Base-by-base conservation (phyloP, 2,113 vertebrate genomes). In the Cervus canadensis region DNA sequence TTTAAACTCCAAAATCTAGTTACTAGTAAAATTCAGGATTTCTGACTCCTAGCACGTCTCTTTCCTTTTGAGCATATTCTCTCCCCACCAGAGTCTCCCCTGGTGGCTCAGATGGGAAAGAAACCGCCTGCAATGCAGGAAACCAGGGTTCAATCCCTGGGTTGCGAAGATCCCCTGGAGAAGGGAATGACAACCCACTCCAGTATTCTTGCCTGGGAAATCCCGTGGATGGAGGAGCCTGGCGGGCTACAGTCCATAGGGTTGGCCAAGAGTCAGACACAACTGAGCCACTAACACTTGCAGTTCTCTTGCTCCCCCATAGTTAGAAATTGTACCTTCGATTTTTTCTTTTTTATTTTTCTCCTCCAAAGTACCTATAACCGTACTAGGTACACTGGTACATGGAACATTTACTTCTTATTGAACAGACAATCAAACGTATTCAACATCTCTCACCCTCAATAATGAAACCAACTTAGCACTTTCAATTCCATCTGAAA, bases 401-500 rank as follows among this genome's bases (percentile, higher is more conserved):
- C 26, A 56, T 10, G 76, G 17, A 94, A 36, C 86, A 2, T 78
- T 82, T 89, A 76, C 13, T 54, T 74, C 23, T 82, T 78, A 21
- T 14, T 83, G 23, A 91, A 93, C 16, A 96, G 95, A 59, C 16
- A 59, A 94, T 50, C 52, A 23, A 83, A 93, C 64, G 7, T 28
- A 92, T 56, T 95, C n/a, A 83, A 95, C 1, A 23, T 87, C 50
- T 95, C 33, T 91, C 11, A 89, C 2, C 60, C 50, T 89, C 15
- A 5, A 36, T 86, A 83, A 88, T 87, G 59, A 95, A 93, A 45
- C 13, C 12, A 52, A 86, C 23, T 79, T 30, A 62, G 17, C 40
- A 67, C 43, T 59, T 89, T 89, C 30, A 71, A 74, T 81, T 81
- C 59, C 14, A 76, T 25, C 40, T 92, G 48, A 92, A 97, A 94